Percentiles rank a stretch among this genome's conserved stretches.
These are phyloP conservation scores for Drosophila demipolita DNA, from an alignment of 2,888 invertebrate species.

Conservation along the genomic window DNA sequence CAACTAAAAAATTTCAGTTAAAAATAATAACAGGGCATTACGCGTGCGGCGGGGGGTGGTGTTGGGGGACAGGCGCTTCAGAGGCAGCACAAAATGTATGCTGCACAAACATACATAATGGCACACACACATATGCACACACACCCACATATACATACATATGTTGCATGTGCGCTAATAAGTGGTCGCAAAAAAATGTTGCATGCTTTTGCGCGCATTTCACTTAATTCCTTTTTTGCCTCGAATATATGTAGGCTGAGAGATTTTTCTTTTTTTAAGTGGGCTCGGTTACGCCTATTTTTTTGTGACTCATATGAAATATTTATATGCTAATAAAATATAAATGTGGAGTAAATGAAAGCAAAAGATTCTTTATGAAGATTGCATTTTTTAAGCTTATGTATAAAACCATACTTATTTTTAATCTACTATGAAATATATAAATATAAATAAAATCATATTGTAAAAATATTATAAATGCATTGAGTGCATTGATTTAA, in stretches of 20 bases:
- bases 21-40: slow-evolving; percentile 70
- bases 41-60: slow-evolving; percentile 35
- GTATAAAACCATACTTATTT: background rate
- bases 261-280: slow-evolving; percentile 20
- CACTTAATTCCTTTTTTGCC: slow-evolving; percentile 34
- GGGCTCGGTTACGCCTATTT: slow-evolving; percentile 43
- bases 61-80: slow-evolving; percentile 35
- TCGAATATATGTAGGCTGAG: slow-evolving; percentile 8
- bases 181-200: slow-evolving; percentile 38
- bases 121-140: slow-evolving; percentile 28
- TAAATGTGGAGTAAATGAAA: background rate
- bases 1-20: slow-evolving; percentile 65
- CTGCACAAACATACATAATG: slow-evolving; percentile 23
- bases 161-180: slow-evolving; percentile 42
- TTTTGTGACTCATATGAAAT: slow-evolving; percentile 35
- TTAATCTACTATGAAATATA: background rate
- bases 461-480: too few relatives aligned
- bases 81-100: slow-evolving; percentile 54
- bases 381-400: background rate
- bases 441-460: too few relatives aligned
- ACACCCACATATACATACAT: background rate
- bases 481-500: slow-evolving; percentile 10
- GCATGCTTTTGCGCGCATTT: slow-evolving; percentile 51
- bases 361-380: background rate
- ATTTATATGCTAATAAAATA: slow-evolving; percentile 22